Evolutionary conservation across 2,888 invertebrate species (phyloP), one percentile per base, ranked within the genome.

Genomic region (Amphiduros pacificus): DNA sequence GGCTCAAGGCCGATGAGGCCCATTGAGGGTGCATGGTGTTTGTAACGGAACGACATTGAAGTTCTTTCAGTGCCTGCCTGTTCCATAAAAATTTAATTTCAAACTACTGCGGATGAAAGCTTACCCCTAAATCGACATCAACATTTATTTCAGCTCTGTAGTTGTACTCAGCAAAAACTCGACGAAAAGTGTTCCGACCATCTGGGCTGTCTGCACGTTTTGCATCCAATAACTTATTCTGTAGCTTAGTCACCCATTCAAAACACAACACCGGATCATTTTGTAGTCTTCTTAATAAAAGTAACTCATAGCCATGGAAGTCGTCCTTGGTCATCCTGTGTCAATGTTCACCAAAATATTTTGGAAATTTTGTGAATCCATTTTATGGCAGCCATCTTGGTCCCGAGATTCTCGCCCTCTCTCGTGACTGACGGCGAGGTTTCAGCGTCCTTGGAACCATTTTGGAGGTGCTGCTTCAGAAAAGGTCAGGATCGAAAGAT

Each of bases 241-340:
- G 66, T 64, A 55, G 71, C 67, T 68, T 73, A 66, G 55, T 66
- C 58, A 72, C 74, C 73, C 81, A 75, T 65, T 79, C 74, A 32
- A 68, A 60, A 78, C 79, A 80, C 52, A 79, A 69, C 24, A 69
- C 71, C 20, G 76, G 76, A 51, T 79, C 73, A 17, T 69, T 67
- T 41, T 78, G 75, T 48, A 81, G 75, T 60, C 74, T 73, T 62
- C 75, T 74, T 54, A 82, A 73, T 17, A 82, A 65, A 24, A 82
- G 68, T 3, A 81, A 72, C 68, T 82, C 82, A 69, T 79, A 81
- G 17, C 81, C 81, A 64, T 77, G 76, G 66, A 80, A 77, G 31
- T 66, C 66, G 24, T 61, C n/a, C n/a, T n/a, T 58, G 3, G 59
- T 36, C 54, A 55, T 58, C 22, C 31, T 59, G 62, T 27, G 26